Conservation (phyloP, 2,797 vertebrate species). For the Sebastes minor region DNA sequence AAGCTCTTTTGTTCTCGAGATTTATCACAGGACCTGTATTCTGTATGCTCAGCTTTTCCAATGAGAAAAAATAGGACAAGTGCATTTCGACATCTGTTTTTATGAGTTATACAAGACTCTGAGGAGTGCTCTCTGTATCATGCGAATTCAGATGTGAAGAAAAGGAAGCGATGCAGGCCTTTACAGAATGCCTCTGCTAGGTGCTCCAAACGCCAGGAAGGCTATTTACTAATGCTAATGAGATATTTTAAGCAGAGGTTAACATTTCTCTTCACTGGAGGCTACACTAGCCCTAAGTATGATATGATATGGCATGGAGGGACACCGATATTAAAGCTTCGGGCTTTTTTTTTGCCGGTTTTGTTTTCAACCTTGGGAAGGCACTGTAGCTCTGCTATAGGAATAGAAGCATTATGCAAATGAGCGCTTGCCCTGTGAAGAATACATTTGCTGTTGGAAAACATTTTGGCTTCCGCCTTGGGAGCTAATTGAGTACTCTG, state of each 20-base stretch:
- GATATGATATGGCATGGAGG: slow-evolving; percentile 41
- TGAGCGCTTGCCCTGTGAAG: slow-evolving; percentile 73
- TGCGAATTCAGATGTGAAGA: neutral
- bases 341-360: slow-evolving; percentile 47
- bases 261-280: slow-evolving; percentile 37
- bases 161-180: neutral
- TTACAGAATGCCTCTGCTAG: neutral
- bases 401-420: slow-evolving; percentile 76
- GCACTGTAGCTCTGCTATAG: slow-evolving; percentile 57
- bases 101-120: slow-evolving; percentile 11
- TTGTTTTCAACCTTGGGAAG: slow-evolving; percentile 65
- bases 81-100: slow-evolving; percentile 40
- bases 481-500: slow-evolving; percentile 82
- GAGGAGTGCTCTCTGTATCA: neutral
- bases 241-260: slow-evolving; percentile 53
- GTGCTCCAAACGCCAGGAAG: neutral
- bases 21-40: slow-evolving; percentile 25
- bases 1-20: slow-evolving; percentile 33
- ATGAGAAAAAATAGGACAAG: slow-evolving; percentile 29
- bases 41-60: slow-evolving; percentile 8
- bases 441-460: slow-evolving; percentile 81
- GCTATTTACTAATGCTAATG: slow-evolving; percentile 47
- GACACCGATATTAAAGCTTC: slow-evolving; percentile 46
- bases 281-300: slow-evolving; percentile 30
- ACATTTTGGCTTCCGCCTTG: slow-evolving; percentile 81